Evolutionary conservation across 37 sponge, comb jelly and placozoan species (phyloP).

Genomic region (Axinella damicornis): DNA sequence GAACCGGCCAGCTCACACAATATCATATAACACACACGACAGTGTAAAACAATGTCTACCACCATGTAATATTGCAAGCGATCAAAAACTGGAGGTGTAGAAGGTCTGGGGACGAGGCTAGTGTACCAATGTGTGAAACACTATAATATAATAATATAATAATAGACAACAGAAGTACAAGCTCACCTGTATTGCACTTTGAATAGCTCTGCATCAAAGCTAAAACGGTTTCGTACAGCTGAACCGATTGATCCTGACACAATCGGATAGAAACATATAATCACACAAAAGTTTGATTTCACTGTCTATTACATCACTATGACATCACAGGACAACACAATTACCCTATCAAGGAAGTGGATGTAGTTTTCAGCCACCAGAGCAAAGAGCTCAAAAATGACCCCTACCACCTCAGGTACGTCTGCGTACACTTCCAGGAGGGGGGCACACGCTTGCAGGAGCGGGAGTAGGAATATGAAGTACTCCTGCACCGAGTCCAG

Average conservation of each 20-base stretch:
- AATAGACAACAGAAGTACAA: too few relatives aligned
- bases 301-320: background rate
- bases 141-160: background rate
- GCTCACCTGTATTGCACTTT: constrained; percentile 48
- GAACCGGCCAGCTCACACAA: too few relatives aligned
- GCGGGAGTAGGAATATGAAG: constrained; percentile 42
- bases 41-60: too few relatives aligned
- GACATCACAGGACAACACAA: background rate
- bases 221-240: constrained; percentile 67
- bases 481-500: constrained; percentile 5
- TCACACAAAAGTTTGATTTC: background rate
- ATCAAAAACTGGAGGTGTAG: too few relatives aligned
- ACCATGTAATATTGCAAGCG: background rate
- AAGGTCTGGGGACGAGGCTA: too few relatives aligned
- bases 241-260: constrained; percentile 1
- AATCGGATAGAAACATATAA: too few relatives aligned
- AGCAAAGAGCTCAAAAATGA: constrained; percentile 64
- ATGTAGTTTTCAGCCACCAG: constrained; percentile 54
- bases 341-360: constrained; percentile 50
- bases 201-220: constrained; percentile 64
- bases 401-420: constrained; percentile 18
- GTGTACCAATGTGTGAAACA: background rate
- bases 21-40: too few relatives aligned
- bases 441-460: constrained; percentile 35
- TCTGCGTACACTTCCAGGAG: constrained; percentile 49